These are phyloP conservation scores for Psephotus haematonotus DNA, from an alignment of 2,113 vertebrate species.

Conservation along the genomic window DNA sequence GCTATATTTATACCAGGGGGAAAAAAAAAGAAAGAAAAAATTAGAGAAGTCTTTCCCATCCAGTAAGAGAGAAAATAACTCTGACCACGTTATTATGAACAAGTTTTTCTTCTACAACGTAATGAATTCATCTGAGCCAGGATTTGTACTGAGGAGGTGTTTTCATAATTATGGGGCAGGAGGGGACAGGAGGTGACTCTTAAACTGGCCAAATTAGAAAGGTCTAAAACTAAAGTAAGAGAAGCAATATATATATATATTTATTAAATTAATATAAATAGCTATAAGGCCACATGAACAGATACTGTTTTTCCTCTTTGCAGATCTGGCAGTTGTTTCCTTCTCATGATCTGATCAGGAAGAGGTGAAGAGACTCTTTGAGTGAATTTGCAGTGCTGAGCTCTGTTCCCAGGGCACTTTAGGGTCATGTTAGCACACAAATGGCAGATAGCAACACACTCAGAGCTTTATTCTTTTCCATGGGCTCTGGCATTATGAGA, in stretches of 20 bases:
- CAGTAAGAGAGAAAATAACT: constrained; percentile 62
- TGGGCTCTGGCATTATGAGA: neutral
- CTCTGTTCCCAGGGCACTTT: constrained; percentile 39
- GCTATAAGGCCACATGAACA: neutral
- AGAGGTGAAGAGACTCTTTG: constrained; percentile 47
- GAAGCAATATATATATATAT: neutral
- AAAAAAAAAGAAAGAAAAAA: neutral
- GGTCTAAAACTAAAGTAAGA: constrained; percentile 54
- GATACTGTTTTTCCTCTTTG: neutral
- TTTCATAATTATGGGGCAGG: constrained; percentile 34
- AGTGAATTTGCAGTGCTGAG: constrained; percentile 22
- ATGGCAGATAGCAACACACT: constrained; percentile 28
- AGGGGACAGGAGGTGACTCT: constrained; percentile 29
- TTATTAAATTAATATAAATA: neutral
- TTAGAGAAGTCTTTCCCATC: constrained; percentile 58
- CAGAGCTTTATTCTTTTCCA: constrained; percentile 13
- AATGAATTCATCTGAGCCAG: constrained; percentile 38
- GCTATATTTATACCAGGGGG: constrained; percentile 6
- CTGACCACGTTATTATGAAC: constrained; percentile 43
- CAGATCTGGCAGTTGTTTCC: constrained; percentile 15
- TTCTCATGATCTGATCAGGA: constrained; percentile 22
- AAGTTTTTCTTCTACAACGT: constrained; percentile 39
- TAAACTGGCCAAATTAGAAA: constrained; percentile 48
- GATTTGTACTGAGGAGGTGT: constrained; percentile 49
- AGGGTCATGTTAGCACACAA: constrained; percentile 48